Conservation (phyloP, 2,797 vertebrate genomes). For the Stomatorhinus walkeri region DNA sequence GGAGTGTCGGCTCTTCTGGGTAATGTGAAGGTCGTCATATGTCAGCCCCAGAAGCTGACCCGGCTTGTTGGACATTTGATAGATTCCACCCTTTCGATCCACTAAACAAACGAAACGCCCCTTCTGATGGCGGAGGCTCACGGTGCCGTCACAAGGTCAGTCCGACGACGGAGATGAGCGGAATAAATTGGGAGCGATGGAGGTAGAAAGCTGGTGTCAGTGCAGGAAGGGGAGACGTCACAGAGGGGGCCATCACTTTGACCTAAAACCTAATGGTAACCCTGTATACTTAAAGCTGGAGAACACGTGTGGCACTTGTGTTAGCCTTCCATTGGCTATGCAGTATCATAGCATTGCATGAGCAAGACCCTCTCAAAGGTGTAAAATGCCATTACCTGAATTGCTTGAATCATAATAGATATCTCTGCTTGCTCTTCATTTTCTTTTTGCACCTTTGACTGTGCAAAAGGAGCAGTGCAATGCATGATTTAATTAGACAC, state of each 20-base stretch:
- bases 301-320: neutral
- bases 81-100: neutral
- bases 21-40: conserved; percentile 7
- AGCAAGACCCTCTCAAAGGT: neutral
- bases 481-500: conserved; percentile 12
- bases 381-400: neutral
- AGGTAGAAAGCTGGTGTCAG: neutral
- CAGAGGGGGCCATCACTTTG: neutral
- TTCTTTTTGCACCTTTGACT: neutral
- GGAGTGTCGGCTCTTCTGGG: neutral
- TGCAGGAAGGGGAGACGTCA: neutral
- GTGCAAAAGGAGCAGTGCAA: neutral
- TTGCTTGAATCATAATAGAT: neutral
- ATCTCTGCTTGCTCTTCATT: conserved; percentile 9
- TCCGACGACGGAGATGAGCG: neutral
- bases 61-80: neutral
- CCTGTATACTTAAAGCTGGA: neutral
- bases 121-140: neutral
- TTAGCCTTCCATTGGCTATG: neutral
- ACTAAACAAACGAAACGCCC: neutral
- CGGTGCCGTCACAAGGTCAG: neutral
- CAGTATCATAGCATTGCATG: neutral
- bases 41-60: neutral
- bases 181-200: neutral
- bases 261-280: neutral